Percentiles rank a stretch among this genome's conserved stretches.
Conservation (phyloP, 2,888 invertebrate genomes). For the Arctia plantaginis region DNA sequence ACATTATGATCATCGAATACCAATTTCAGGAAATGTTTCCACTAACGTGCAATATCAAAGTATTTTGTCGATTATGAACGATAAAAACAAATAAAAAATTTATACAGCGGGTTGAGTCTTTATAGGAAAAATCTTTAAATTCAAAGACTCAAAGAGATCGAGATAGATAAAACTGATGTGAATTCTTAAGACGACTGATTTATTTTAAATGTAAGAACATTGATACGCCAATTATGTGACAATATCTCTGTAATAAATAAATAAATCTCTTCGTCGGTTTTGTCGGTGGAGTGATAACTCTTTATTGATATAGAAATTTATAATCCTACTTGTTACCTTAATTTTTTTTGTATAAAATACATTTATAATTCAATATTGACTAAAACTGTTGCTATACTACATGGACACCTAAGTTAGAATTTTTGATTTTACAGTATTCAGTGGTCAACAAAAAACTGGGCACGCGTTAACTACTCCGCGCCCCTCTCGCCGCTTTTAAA, state of each 20-base stretch:
- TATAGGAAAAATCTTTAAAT: conserved; percentile 61
- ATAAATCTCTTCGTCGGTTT: conserved; percentile 38
- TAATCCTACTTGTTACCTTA: not conserved
- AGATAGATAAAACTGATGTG: conserved; percentile 60
- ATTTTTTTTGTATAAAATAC: not conserved
- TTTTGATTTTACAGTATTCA: conserved; percentile 59
- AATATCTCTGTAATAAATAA: conserved; percentile 37
- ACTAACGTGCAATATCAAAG: conserved; percentile 57
- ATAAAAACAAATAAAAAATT: conserved; percentile 63
- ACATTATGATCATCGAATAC: conserved; percentile 35
- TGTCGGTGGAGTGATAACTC: conserved; percentile 38
- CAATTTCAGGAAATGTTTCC: conserved; percentile 51
- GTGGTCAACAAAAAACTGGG: conserved; percentile 80
- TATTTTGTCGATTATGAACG: conserved; percentile 63
- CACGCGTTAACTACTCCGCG: conserved; percentile 75
- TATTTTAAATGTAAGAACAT: conserved; percentile 63
- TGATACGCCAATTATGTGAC: conserved; percentile 58
- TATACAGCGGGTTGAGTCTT: conserved; percentile 58
- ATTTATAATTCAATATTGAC: not conserved
- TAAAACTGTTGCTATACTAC: not conserved
- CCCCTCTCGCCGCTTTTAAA: conserved; percentile 54
- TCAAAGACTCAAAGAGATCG: conserved; percentile 61
- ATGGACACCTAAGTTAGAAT: conserved; percentile 22
- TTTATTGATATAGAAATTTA: conserved; percentile 3
- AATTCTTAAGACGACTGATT: conserved; percentile 69